Percentiles rank a stretch among this genome's conserved stretches.
phyloP scores from a whole-genome alignment of 2,113 vertebrate species.

The Campylomormyrus tamandua region DNA sequence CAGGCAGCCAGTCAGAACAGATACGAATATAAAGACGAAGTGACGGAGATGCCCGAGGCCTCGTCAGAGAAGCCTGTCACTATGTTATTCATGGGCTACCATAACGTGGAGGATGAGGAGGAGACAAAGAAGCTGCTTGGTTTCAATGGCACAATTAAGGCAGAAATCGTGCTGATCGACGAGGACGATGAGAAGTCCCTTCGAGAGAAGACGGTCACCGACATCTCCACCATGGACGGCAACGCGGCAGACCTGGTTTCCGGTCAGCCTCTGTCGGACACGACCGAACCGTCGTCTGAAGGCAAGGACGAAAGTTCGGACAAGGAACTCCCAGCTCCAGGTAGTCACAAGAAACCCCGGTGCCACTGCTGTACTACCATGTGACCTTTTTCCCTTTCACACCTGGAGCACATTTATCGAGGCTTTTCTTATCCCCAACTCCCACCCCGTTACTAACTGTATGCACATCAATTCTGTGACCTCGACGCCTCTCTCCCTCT shows the following conservation, averaged over 20 bases:
- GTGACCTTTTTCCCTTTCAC: conserved; percentile 71
- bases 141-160: conserved; percentile 89
- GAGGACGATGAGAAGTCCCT: conserved; percentile 93
- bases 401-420: conserved; percentile 57
- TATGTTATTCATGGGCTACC: conserved; percentile 98
- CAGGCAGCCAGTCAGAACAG: conserved; percentile 46
- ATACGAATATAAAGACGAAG: conserved; percentile 45
- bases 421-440: conserved; percentile 59
- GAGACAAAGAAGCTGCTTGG: conserved; percentile 87
- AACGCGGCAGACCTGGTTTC: conserved; percentile 92
- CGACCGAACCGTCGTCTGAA: conserved; percentile 91
- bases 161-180: conserved; percentile 89
- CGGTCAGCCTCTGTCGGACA: conserved; percentile 75
- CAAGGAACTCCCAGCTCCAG: conserved; percentile 76
- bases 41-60: conserved; percentile 50
- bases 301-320: conserved; percentile 83
- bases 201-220: conserved; percentile 94
- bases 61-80: conserved; percentile 79
- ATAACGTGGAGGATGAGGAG: conserved; percentile 81
- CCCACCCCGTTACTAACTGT: conserved; percentile 79
- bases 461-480: conserved; percentile 45
- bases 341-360: conserved; percentile 99
- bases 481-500: neutral
- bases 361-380: conserved; percentile 98
- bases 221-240: conserved; percentile 82